Evolutionary conservation across 2,113 vertebrate genomes (phyloP), one percentile per base, ranked within the genome.

Genomic region (Apus apus): DNA sequence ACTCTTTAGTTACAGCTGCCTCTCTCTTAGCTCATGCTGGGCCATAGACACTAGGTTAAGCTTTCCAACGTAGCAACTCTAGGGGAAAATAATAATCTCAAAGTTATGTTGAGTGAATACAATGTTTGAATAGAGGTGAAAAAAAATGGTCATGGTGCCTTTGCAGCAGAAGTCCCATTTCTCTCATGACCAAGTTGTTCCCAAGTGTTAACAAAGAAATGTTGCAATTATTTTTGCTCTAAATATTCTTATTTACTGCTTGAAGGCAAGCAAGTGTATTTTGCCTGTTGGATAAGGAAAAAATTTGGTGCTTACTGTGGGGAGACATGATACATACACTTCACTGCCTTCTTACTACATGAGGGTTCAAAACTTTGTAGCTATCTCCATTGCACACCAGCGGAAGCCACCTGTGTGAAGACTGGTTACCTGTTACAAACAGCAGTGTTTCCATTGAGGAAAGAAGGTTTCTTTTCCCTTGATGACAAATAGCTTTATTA

Each of bases 341-440:
- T 85, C 53, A 5, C 9, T 71, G 30, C 43, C 32, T 62, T 67
- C 8, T 79, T 2, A 2, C 7, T 12, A 1, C 7, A 6, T 2
- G 5, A 60, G 8, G 8, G 43, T 36, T 86, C 56, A 53, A 73
- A 58, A n/a, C 46, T 80, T 46, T 48, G 5, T 27, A 60, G 29
- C 11, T 60, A 14, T 15, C 58, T 61, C 45, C 3, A 1, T 20
- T 60, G 26, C 6, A 7, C 26, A 32, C 8, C 8, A 36, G 0
- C 6, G 61, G 51, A 70, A 89, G 40, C 18, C 32, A n/a, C n/a
- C 10, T 50, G 8, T 61, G 13, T 53, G 5, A 58, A 57, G 40
- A 13, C 34, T 64, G 26, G 2, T 32, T 43, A 8, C 27, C 46
- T 62, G 7, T 50, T 36, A 32, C 48, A 61, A 67, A 34, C 30